Evolutionary conservation across 2,888 invertebrate species (phyloP), one percentile per base, ranked within the genome.

Genomic region (Glyphotaelius pellucidus): DNA sequence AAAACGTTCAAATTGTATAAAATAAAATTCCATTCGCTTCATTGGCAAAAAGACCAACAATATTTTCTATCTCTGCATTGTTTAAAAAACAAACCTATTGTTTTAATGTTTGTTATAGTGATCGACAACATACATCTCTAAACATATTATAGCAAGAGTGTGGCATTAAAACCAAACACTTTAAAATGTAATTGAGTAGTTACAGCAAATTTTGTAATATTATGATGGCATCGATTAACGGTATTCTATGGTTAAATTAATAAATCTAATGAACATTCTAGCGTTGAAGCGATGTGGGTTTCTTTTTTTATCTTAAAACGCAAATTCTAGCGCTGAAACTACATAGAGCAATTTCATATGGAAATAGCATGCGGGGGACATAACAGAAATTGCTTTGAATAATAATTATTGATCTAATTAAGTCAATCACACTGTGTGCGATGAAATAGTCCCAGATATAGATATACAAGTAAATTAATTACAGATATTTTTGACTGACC

Each of bases 391-490:
- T 81, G 32, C 81, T 67, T 9, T 67, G 67, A 67, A 67, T 25
- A n/a, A n/a, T 67, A 9, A n/a, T 67, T 67, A 81, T 32, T 81
- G 81, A 81, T 81, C 81, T 81, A 81, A 81, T 81, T 32, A 81
- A 81, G 30, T 81, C 32, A 81, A 81, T 81, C 67, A 67, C n/a
- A 9, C 25, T n/a, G 67, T 67, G 25, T 19, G 19, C 67, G 5
- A 19, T 25, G n/a, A n/a, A 67, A 25, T 67, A 3, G 67, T 67
- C 25, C 11, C 67, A 67, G 7, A 25, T 67, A 25, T n/a, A 52
- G n/a, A 19, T 19, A 67, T n/a, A 67, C 52, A 0, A 14, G 19
- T 52, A 19, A 52, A 19, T 15, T 52, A 19, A 4, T 52, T 5
- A 52, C 19, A 3, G 15, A 52, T 19, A 19, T 19, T 52, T 19